A percentile compares a stretch with the other conserved stretches of the same genome.
Conservation (phyloP, 2,113 vertebrate genomes). For the Phoenicopterus ruber region DNA sequence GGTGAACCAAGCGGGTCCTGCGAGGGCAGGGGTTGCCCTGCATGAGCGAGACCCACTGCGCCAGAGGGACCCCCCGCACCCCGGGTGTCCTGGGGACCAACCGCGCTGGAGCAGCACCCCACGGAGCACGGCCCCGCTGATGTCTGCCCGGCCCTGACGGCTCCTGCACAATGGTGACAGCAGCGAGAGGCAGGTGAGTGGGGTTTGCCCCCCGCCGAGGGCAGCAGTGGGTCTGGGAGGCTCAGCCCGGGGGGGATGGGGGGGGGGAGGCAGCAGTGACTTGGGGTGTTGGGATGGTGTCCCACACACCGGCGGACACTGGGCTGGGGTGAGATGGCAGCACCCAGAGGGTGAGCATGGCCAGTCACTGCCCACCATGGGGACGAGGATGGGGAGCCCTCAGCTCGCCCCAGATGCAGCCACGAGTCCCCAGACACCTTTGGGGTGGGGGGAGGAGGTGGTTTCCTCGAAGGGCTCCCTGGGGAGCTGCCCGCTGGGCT, state of each 20-base stretch:
- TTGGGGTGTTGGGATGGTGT: accelerated
- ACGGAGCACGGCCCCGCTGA: neutral
- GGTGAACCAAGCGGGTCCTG: accelerated
- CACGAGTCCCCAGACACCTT: neutral
- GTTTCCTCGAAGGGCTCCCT: neutral
- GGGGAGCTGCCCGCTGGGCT: neutral
- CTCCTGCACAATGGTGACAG: neutral
- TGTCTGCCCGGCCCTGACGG: neutral
- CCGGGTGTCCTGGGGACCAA: neutral
- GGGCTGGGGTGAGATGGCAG: neutral
- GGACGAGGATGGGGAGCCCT: no score
- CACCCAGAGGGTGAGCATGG: neutral
- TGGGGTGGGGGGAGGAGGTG: accelerated
- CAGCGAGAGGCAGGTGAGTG: neutral
- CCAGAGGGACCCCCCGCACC: no score
- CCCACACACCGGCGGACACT: accelerated
- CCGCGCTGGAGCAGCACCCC: accelerated
- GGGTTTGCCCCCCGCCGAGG: accelerated
- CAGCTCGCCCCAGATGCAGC: no score
- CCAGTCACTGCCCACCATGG: no score
- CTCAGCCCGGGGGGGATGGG: no score
- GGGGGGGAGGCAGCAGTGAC: no score
- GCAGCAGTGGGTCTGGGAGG: neutral
- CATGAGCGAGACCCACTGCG: no score
- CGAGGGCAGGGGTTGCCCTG: accelerated